These are phyloP conservation scores for Porites australiensis DNA, from an alignment of 64 coral and sea anemone genomes.

Conservation along the genomic window DNA sequence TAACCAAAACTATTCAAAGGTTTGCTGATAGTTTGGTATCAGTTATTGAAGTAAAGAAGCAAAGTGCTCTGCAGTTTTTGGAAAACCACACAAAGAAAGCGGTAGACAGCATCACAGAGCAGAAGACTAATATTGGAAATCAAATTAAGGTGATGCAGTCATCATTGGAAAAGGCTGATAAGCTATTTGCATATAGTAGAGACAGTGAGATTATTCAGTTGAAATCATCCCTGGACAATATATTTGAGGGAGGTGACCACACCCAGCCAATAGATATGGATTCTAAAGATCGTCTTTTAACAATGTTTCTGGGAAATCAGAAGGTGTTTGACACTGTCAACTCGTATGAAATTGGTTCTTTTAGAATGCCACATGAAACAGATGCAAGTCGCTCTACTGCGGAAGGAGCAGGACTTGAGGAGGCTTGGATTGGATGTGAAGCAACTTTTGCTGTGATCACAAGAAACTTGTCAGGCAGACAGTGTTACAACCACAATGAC, in stretches of 20 bases:
- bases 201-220: slow-evolving; percentile 63
- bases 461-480: no score
- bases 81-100: slow-evolving; percentile 46
- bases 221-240: slow-evolving; percentile 45
- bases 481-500: no score
- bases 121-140: slow-evolving; percentile 51
- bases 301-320: neutral
- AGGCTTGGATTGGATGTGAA: neutral
- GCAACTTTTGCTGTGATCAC: no score
- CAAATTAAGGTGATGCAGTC: slow-evolving; percentile 27
- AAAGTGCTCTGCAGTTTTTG: slow-evolving; percentile 33
- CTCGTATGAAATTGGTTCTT: slow-evolving; percentile 48
- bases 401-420: neutral
- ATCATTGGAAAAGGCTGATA: slow-evolving; percentile 53
- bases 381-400: neutral
- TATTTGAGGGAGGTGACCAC: slow-evolving; percentile 65
- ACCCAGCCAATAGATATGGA: neutral
- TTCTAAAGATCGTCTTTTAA: slow-evolving; percentile 62
- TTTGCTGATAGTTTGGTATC: slow-evolving; percentile 55
- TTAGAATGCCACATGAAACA: neutral
- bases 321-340: slow-evolving; percentile 35
- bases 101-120: slow-evolving; percentile 35
- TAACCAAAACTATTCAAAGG: slow-evolving; percentile 48
- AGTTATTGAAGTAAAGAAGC: slow-evolving; percentile 62
- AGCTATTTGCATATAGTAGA: slow-evolving; percentile 49